Percentiles rank a stretch among this genome's conserved stretches.
phyloP scores from a whole-genome alignment of 2,797 vertebrate genomes.

The Fistularia tabacaria region DNA sequence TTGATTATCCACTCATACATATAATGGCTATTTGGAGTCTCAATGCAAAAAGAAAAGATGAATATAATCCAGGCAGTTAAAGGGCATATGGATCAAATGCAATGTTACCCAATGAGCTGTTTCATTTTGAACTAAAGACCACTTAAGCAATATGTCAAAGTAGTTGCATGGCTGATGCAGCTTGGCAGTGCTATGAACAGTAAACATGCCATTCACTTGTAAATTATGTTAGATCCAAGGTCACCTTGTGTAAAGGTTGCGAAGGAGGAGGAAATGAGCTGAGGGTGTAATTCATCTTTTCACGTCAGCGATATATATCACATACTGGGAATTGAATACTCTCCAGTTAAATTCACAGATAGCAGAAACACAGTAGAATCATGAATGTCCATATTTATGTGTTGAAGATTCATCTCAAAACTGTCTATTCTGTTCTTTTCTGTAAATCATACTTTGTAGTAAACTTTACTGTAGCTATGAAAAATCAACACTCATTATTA shows the following conservation, averaged over 20 bases:
- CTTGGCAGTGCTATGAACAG: constrained; percentile 41
- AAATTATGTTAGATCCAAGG: constrained; percentile 64
- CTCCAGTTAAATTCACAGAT: constrained; percentile 38
- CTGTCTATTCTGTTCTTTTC: constrained; percentile 24
- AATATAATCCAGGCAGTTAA: constrained; percentile 42
- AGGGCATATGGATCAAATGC: constrained; percentile 41
- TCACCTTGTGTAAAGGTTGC: constrained; percentile 72
- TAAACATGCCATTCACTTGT: constrained; percentile 65
- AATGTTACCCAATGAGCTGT: constrained; percentile 35
- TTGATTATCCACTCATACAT: constrained; percentile 40
- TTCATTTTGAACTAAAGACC: constrained; percentile 39
- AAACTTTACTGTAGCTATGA: constrained; percentile 3
- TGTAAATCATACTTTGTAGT: constrained; percentile 14
- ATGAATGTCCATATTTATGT: constrained; percentile 53
- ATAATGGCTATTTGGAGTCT: constrained; percentile 29
- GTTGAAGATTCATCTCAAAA: constrained; percentile 12
- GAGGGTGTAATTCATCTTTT: constrained; percentile 62
- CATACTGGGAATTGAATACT: constrained; percentile 34
- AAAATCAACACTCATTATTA: constrained; percentile 10
- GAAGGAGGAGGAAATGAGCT: constrained; percentile 60
- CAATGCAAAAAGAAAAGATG: constrained; percentile 37
- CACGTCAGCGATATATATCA: constrained; percentile 50
- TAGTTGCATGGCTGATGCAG: constrained; percentile 33
- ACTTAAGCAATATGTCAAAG: constrained; percentile 45
- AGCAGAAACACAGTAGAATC: constrained; percentile 38